Base-by-base conservation (phyloP, 30 jellyfish, hydroid and myxozoan genomes). In the Pelagia noctiluca region DNA sequence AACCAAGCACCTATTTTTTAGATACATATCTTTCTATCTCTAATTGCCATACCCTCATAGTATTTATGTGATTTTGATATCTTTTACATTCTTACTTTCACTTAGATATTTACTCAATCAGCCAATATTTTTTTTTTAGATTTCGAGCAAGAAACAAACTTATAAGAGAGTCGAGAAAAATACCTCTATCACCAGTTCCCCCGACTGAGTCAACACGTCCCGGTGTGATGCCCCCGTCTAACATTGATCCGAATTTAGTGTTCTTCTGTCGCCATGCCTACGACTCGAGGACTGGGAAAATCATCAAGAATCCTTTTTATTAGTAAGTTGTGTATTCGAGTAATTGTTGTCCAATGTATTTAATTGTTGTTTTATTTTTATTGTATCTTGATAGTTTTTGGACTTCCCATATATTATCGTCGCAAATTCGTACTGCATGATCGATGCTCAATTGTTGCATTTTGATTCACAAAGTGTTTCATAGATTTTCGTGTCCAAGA, bases 201-300 rank as follows among this genome's bases (percentile, higher is more conserved):
- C 90, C 95, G 16, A 32, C 91, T 28, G 97, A 88, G 46, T 88
- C 97, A 23, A 88, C 97, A 1, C 89, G 98, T 0, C 95, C 98
- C 18, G 98, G 99, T 16, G 67, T 75, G 46, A 86, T 89, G 77
- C 99, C 99, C 29, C 95, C 92, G 29, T 93, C 96, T 7, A 96
- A 95, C 71, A 80, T 83, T 19, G 97, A 89, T 24, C 99, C 97
- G 22, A 83, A 95, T 38, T 32, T 95, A 11, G 99, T 95, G 23
- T 95, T 80, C 80, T 95, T 95, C 71, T 88, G 99, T 47, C 90
- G 99, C 25, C 96, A 83, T 29, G 99, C 76, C 10, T 95, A 95
- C 63, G 99, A 95, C 80, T 88, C 84, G 36, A 86, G 99, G 61
- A 75, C 91, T 49, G 99, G 99, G 13, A 84, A 75, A 77, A 78